phyloP scores from a whole-genome alignment of 2,113 vertebrate species.

The Leptocoma aspasia region DNA sequence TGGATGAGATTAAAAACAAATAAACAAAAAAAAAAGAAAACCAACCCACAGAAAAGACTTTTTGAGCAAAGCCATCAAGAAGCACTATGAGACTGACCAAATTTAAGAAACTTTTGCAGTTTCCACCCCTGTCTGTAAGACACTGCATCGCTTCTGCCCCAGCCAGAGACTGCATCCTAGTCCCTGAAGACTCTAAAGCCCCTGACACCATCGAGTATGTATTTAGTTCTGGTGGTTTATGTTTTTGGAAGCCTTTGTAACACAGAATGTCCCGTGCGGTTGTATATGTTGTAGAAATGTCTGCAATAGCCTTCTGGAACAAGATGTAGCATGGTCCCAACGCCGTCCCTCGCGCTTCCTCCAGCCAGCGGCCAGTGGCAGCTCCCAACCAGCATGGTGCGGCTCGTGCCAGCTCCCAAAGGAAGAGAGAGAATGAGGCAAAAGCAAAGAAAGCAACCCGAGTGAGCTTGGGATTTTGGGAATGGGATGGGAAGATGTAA shows the following conservation, averaged over 20 bases:
- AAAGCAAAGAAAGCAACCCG: background rate
- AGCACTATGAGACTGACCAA: constrained; percentile 95
- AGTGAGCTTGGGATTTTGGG: background rate
- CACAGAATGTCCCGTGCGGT: constrained; percentile 82
- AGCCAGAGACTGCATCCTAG: constrained; percentile 82
- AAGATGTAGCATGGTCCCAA: constrained; percentile 82
- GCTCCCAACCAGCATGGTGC: background rate
- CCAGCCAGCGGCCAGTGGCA: constrained; percentile 68
- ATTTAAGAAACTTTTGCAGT: constrained; percentile 80
- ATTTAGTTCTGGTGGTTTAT: constrained; percentile 84
- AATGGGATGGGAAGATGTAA: constrained; percentile 61
- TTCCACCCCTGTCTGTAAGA: constrained; percentile 88
- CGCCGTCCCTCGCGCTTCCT: constrained; percentile 64
- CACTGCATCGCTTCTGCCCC: constrained; percentile 70
- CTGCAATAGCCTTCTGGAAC: constrained; percentile 84
- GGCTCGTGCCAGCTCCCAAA: background rate
- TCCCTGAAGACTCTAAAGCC: constrained; percentile 91
- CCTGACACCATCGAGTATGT: constrained; percentile 77
- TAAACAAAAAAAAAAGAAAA: background rate
- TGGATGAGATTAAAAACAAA: constrained; percentile 93
- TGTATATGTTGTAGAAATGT: constrained; percentile 86
- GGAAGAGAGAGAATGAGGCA: background rate
- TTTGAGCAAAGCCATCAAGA: constrained; percentile 95
- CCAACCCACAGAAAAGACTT: constrained; percentile 67
- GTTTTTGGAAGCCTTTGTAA: constrained; percentile 81